phyloP scores from a whole-genome alignment of 2,113 vertebrate genomes.

The Vireo altiloquus region DNA sequence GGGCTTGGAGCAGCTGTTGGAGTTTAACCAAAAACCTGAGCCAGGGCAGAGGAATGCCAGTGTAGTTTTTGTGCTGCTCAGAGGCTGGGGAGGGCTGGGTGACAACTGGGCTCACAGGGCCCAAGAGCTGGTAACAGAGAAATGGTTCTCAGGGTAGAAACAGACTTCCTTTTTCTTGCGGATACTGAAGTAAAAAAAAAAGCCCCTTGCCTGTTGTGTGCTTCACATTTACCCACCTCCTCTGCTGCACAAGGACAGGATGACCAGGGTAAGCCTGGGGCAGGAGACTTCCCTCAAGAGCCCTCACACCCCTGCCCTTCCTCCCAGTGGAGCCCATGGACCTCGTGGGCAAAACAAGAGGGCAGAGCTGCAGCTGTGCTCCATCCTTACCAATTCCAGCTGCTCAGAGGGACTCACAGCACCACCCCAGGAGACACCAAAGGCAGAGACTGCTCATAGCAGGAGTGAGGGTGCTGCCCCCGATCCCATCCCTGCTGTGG shows the following conservation, averaged over 20 bases:
- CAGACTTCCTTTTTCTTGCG: neutral
- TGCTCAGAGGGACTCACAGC: neutral
- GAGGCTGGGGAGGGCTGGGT: too few species aligned
- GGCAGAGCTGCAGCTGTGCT: neutral
- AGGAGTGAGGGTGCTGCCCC: neutral
- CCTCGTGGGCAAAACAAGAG: fast-evolving
- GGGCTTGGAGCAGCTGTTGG: neutral
- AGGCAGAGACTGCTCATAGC: neutral
- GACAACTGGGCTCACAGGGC: neutral
- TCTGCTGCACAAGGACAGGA: fast-evolving
- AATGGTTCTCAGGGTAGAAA: neutral
- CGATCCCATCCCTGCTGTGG: neutral
- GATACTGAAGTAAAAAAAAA: neutral
- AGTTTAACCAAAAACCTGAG: neutral
- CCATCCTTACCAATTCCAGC: neutral
- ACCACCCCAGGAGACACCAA: neutral
- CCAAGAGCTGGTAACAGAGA: neutral
- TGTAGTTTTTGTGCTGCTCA: neutral
- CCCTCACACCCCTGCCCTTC: neutral
- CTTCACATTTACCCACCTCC: neutral
- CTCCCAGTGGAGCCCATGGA: neutral
- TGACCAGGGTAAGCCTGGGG: neutral
- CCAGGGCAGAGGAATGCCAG: neutral
- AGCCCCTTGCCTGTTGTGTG: fast-evolving
- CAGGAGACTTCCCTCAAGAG: neutral